These are phyloP conservation scores for Epirrhoe alternata DNA, from an alignment of 2,888 invertebrate genomes.

Conservation along the genomic window DNA sequence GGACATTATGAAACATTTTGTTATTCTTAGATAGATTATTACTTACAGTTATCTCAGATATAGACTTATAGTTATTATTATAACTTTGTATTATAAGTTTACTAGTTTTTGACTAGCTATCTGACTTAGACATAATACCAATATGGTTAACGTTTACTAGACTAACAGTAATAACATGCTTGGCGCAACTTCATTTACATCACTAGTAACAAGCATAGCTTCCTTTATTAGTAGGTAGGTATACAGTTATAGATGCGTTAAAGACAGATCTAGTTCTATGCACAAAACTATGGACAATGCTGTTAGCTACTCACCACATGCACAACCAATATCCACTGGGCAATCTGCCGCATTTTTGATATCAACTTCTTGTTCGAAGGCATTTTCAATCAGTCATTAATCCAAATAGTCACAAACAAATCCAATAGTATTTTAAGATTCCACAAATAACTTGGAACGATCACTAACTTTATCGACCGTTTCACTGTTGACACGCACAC, in stretches of 20 bases:
- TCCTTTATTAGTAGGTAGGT: constrained; percentile 2
- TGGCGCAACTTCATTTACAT: constrained; percentile 4
- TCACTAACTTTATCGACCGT: constrained; percentile 81
- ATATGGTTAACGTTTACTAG: not conserved
- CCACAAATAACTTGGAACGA: constrained; percentile 78
- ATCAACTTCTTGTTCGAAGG: constrained; percentile 80
- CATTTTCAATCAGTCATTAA: constrained; percentile 66
- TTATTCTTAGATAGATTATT: not conserved
- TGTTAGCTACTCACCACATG: constrained; percentile 76
- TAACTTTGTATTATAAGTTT: not conserved
- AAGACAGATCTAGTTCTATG: constrained; percentile 12
- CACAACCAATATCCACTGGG: constrained; percentile 78
- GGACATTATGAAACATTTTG: not conserved
- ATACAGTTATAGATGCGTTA: constrained; percentile 13
- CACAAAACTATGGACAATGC: constrained; percentile 26
- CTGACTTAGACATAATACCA: not conserved
- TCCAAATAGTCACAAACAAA: constrained; percentile 57
- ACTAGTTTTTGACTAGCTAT: not conserved
- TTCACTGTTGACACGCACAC: constrained; percentile 82
- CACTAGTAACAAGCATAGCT: not conserved
- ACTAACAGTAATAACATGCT: constrained; percentile 5
- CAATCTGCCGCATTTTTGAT: constrained; percentile 77
- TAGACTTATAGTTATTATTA: not conserved
- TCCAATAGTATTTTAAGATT: constrained; percentile 66
- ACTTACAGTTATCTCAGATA: not conserved